Conservation (phyloP, 2,113 vertebrate species). For the Globicephala melas region DNA sequence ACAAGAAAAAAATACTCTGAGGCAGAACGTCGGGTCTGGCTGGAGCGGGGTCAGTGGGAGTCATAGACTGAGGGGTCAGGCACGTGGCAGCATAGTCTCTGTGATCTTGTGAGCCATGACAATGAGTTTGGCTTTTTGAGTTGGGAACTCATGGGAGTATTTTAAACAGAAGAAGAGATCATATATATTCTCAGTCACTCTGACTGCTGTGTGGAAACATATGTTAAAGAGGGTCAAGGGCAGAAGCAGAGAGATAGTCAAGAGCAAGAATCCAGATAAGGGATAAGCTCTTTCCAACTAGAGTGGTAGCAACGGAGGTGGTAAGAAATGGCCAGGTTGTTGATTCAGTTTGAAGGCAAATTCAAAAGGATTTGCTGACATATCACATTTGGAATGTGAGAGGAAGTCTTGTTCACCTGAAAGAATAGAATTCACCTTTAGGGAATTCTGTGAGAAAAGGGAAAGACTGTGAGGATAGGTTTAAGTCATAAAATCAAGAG, state of each 20-base stretch:
- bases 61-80: neutral
- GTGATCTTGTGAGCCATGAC: neutral
- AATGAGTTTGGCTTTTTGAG: neutral
- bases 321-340: neutral
- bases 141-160: neutral
- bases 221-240: neutral
- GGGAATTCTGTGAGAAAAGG: neutral
- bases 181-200: neutral
- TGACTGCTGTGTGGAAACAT: neutral
- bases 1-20: neutral
- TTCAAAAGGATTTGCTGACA: neutral
- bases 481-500: neutral
- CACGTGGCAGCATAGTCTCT: neutral
- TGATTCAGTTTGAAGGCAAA: neutral
- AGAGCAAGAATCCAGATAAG: neutral
- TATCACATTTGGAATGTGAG: neutral
- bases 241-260: neutral
- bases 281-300: neutral
- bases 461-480: fast-evolving
- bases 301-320: neutral
- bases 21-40: neutral
- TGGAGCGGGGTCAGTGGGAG: neutral
- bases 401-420: neutral
- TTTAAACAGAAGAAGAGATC: neutral
- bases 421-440: neutral